Percentiles rank a stretch among this genome's conserved stretches.
phyloP scores from a whole-genome alignment of 1,140 invertebrate species.

The Platyscapa corneri region DNA sequence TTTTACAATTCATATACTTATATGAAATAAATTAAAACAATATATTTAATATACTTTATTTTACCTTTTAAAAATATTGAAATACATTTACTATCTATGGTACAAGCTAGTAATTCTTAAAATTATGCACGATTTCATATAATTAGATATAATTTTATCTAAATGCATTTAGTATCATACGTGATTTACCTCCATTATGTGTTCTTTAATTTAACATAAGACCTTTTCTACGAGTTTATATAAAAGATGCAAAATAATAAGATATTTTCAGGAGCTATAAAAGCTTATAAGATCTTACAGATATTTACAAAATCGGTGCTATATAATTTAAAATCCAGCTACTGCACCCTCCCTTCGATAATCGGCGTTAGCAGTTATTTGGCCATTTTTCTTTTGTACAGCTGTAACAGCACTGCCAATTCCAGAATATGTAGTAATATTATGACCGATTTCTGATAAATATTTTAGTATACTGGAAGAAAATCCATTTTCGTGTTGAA shows the following conservation, averaged over 20 bases:
- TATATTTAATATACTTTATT: background rate
- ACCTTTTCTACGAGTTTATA: too few relatives aligned
- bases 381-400: conserved; percentile 67
- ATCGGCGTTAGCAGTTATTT: conserved; percentile 76
- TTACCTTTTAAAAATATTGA: background rate
- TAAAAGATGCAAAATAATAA: too few relatives aligned
- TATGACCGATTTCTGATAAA: conserved; percentile 74
- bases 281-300: background rate
- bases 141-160: background rate
- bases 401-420: conserved; percentile 77
- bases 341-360: conserved; percentile 75
- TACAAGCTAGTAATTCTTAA: background rate
- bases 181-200: too few relatives aligned
- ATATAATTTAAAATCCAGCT: conserved; percentile 58
- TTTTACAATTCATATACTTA: background rate
- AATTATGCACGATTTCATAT: background rate
- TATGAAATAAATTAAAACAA: background rate
- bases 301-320: background rate
- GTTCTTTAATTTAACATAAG: too few relatives aligned
- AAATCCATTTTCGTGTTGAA: conserved; percentile 79
- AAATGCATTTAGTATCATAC: background rate
- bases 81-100: background rate
- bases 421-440: conserved; percentile 63
- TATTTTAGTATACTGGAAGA: conserved; percentile 69
- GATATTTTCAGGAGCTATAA: background rate